Conservation (phyloP, 1,140 invertebrate genomes). For the Tribolium madens region DNA sequence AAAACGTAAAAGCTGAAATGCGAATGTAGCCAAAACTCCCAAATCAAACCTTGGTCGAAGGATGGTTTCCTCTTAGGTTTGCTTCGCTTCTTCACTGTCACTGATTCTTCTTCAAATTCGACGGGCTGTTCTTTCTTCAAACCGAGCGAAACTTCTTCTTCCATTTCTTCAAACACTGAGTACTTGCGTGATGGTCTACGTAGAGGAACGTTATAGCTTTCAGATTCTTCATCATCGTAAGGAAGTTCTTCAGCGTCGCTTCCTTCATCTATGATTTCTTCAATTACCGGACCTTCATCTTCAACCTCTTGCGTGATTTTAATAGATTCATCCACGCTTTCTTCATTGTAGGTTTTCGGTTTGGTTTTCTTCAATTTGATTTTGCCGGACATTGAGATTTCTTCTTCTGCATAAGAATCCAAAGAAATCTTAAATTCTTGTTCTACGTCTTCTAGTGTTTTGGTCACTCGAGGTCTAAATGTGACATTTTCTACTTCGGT, state of each 20-base stretch:
- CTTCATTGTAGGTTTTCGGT: slow-evolving; percentile 78
- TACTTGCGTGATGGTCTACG: slow-evolving; percentile 70
- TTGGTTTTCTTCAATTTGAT: slow-evolving; percentile 81
- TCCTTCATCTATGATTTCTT: slow-evolving; percentile 77
- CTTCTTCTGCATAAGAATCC: slow-evolving; percentile 87
- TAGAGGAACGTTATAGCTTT: slow-evolving; percentile 69
- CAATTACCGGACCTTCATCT: slow-evolving; percentile 73
- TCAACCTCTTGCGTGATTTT: slow-evolving; percentile 78
- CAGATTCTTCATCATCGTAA: slow-evolving; percentile 72
- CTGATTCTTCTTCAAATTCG: slow-evolving; percentile 72
- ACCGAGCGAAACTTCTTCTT: slow-evolving; percentile 70
- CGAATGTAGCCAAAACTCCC: slow-evolving; percentile 31
- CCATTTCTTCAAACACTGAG: slow-evolving; percentile 71
- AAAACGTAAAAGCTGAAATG: slow-evolving; percentile 42
- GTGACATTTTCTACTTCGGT: slow-evolving; percentile 80
- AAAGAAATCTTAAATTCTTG: slow-evolving; percentile 88
- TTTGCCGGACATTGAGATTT: slow-evolving; percentile 86
- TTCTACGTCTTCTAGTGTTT: slow-evolving; percentile 84
- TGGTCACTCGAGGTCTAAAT: slow-evolving; percentile 77
- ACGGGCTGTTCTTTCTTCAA: slow-evolving; percentile 66
- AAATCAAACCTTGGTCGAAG: slow-evolving; percentile 74
- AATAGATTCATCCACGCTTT: slow-evolving; percentile 78
- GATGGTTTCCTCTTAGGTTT: slow-evolving; percentile 73
- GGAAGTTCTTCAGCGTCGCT: slow-evolving; percentile 71
- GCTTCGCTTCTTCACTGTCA: slow-evolving; percentile 67